Base-by-base conservation (phyloP, 2,113 vertebrate species). In the Alexandromys fortis region DNA sequence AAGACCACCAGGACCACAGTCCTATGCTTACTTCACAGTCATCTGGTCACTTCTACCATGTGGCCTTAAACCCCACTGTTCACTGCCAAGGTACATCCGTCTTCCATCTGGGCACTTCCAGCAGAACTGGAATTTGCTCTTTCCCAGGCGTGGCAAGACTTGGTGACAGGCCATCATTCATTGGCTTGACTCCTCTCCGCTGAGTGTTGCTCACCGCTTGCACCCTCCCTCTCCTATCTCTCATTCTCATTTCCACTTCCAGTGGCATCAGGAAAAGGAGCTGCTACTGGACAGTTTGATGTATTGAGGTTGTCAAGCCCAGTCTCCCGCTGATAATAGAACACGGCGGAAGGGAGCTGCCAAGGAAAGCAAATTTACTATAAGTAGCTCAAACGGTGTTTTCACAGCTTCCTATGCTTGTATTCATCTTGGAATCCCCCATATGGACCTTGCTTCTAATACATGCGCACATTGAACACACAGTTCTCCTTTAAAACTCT, bases 221-320 rank as follows among this genome's bases (percentile, higher is more conserved):
- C 45, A 11, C 8, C 58, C 28, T 47, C 28, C 17, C 55, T 90
- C 38, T 61, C 35, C 70, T 52, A 16, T 91, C 72, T 61, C 73
- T 0, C 21, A 13, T 47, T 38, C 78, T 11, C 52, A 0, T 0
- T 67, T 95, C 89, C 47, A n/a, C 85, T 73, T 7, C 12, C 30
- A 19, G 1, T 1, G 10, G 33, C 35, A 61, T 86, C 75, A 61
- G 76, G 85, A 55, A 77, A 95, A 86, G 45, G 82, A 97, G 45
- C 72, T 3, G 35, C 81, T 58, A 73, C 85, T 94, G 75, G 90
- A 92, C 79, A 90, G 96, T 97, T 96, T 89, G 93, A 98, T 98
- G 97, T 87, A 97, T 98, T 97, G 96, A 93, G 47, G 5, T 0
- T 97, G 97, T 97, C 98, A 97, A 87, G 75, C 58, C 81, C 95